Conservation (phyloP, 2,888 invertebrate species). For the Scotopteryx bipunctaria region DNA sequence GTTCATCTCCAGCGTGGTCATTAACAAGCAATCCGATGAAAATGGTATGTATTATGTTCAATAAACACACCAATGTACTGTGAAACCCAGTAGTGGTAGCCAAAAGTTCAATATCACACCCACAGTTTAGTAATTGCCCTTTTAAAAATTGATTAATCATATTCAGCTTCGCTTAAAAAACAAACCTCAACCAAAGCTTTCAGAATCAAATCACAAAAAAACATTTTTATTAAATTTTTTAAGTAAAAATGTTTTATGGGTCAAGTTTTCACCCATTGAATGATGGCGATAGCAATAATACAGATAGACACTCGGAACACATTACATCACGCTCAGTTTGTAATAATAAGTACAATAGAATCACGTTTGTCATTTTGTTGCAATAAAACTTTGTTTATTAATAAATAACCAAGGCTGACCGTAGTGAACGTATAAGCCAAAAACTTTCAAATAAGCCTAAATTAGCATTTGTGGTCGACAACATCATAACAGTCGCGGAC, state of each 20-base stretch:
- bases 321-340: constrained; percentile 24
- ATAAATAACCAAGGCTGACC: background rate
- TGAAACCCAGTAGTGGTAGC: too few species aligned
- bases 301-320: constrained; percentile 17
- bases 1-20: constrained; percentile 57
- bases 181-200: too few species aligned
- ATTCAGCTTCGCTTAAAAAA: too few species aligned
- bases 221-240: too few species aligned
- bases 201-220: too few species aligned
- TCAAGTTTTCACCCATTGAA: constrained; percentile 3
- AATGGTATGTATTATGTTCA: constrained; percentile 52
- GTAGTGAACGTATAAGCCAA: too few species aligned
- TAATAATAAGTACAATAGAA: constrained; percentile 22
- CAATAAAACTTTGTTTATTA: constrained; percentile 1
- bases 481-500: too few species aligned
- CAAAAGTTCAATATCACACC: too few species aligned
- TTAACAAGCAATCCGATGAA: constrained; percentile 49
- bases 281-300: constrained; percentile 16
- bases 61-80: background rate
- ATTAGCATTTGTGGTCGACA: too few species aligned
- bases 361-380: constrained; percentile 34
- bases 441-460: too few species aligned
- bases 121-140: too few species aligned
- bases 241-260: background rate
- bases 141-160: too few species aligned